These are phyloP conservation scores for Montipora sp. DNA, from an alignment of 64 coral and sea anemone species.

Conservation along the genomic window DNA sequence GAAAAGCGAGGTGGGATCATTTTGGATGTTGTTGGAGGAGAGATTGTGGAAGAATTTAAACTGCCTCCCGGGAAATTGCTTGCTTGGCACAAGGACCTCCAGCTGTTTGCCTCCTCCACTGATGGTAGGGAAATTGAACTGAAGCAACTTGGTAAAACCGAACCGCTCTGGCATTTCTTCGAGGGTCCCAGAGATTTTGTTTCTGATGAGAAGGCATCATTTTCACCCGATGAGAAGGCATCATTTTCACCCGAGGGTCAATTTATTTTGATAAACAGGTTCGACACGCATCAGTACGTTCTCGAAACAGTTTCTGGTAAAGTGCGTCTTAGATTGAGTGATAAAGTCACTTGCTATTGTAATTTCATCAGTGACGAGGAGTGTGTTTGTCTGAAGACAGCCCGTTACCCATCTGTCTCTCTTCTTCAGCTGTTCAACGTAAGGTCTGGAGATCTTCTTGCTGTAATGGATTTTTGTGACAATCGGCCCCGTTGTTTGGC, in stretches of 20 bases:
- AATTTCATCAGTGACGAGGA: constrained; percentile 7
- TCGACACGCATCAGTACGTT: not conserved
- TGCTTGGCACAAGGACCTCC: too few relatives aligned
- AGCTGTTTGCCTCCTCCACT: too few relatives aligned
- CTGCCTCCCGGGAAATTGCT: too few relatives aligned
- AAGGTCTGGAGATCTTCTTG: not conserved
- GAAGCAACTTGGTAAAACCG: too few relatives aligned
- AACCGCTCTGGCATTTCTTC: not conserved
- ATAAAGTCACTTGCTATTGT: not conserved
- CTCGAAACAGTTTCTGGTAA: not conserved
- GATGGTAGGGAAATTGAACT: too few relatives aligned
- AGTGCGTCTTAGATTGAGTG: not conserved
- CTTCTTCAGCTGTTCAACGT: not conserved
- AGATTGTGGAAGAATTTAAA: too few relatives aligned
- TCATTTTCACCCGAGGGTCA: too few relatives aligned
- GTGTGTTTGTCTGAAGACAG: not conserved
- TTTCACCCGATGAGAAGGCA: not conserved
- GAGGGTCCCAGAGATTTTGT: not conserved
- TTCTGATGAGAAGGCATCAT: not conserved
- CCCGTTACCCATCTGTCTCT: too few relatives aligned
- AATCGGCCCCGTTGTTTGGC: not conserved
- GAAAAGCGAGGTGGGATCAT: not conserved
- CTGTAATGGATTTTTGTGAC: not conserved
- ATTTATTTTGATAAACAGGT: too few relatives aligned
- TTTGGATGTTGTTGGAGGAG: too few relatives aligned